A percentile compares a stretch with the other conserved stretches of the same genome.
Evolutionary conservation across 2,113 vertebrate species (phyloP).

Genomic region (Dipodomys stephensi): DNA sequence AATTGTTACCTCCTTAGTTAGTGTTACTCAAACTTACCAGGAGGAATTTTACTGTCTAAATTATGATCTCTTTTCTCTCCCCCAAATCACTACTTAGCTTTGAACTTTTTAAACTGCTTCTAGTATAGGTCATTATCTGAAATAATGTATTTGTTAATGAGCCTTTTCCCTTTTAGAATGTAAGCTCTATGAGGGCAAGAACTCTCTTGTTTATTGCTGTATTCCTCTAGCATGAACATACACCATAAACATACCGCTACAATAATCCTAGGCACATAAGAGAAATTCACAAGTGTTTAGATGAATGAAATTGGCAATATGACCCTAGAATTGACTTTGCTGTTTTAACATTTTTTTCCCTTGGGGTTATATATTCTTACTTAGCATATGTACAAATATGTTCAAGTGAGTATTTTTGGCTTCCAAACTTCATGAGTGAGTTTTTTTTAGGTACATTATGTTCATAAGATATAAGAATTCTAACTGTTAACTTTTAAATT

Average conservation of each 20-base stretch:
- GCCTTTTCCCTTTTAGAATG: constrained; percentile 56
- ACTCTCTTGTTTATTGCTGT: constrained; percentile 24
- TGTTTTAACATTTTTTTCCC: constrained; percentile 54
- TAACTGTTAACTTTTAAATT: constrained; percentile 48
- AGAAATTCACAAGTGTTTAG: constrained; percentile 38
- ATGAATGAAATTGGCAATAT: constrained; percentile 32
- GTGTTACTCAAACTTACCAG: background rate
- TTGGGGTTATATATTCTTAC: constrained; percentile 57
- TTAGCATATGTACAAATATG: constrained; percentile 60
- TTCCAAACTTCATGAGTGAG: constrained; percentile 38
- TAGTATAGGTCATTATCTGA: background rate
- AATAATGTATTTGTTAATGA: constrained; percentile 44
- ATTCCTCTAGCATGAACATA: background rate
- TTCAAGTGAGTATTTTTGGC: constrained; percentile 2
- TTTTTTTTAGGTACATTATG: constrained; percentile 44
- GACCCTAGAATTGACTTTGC: background rate
- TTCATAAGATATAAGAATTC: constrained; percentile 55
- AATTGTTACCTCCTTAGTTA: background rate
- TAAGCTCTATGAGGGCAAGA: constrained; percentile 53
- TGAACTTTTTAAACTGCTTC: constrained; percentile 25
- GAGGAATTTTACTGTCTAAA: constrained; percentile 17
- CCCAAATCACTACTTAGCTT: background rate
- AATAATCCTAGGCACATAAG: background rate
- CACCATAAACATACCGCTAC: too few relatives aligned
- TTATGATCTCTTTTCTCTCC: background rate